These are phyloP conservation scores for Pectinophora gossypiella DNA, from an alignment of 1,140 invertebrate genomes.

Conservation along the genomic window DNA sequence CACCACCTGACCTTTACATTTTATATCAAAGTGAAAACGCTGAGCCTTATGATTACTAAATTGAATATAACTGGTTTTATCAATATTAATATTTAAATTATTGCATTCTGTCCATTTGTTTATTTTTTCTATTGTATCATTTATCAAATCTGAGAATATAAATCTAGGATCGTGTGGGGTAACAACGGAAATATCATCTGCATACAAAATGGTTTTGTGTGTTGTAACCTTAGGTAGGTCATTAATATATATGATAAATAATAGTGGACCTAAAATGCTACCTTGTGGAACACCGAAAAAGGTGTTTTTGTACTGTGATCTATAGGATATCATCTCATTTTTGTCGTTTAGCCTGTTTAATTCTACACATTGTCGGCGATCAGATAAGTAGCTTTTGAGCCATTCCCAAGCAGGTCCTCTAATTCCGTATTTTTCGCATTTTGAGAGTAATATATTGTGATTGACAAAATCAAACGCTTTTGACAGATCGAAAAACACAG, in stretches of 20 bases:
- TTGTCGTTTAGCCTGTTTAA: not conserved
- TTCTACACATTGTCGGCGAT: not conserved
- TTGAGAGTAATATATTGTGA: not conserved
- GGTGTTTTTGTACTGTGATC: not conserved
- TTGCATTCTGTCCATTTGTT: not conserved
- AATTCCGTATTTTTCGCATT: not conserved
- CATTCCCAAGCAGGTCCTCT: not conserved
- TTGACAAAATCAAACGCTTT: not conserved
- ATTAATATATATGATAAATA: not conserved
- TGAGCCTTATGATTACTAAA: too few species aligned
- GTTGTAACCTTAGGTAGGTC: not conserved
- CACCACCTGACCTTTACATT: too few species aligned
- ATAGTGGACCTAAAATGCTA: not conserved
- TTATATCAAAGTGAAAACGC: too few species aligned
- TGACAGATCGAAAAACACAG: not conserved
- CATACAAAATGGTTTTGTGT: not conserved
- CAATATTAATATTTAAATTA: not conserved
- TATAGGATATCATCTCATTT: not conserved
- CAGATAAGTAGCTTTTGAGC: not conserved
- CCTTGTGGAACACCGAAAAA: not conserved
- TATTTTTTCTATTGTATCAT: not conserved
- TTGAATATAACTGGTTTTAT: not conserved
- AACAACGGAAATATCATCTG: not conserved
- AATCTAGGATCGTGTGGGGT: not conserved
- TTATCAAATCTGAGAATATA: too few species aligned